Conservation (phyloP, 2,113 vertebrate species). For the Glareola pratincola region DNA sequence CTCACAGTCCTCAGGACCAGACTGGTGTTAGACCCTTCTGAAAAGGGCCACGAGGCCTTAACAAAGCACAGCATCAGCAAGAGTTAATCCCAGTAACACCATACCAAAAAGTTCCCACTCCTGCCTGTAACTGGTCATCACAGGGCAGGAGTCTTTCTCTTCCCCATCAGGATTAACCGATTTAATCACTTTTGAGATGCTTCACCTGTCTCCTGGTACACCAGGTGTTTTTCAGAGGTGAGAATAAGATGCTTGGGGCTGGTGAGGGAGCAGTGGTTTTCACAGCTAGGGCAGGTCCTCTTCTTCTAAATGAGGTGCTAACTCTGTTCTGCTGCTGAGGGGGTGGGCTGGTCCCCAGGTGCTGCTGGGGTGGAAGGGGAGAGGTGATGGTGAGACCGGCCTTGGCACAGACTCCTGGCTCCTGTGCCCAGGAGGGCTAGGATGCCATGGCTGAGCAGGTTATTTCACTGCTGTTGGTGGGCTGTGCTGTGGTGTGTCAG, state of each 20-base stretch:
- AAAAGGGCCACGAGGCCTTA: fast-evolving
- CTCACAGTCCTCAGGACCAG: background rate
- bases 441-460: fast-evolving
- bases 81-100: background rate
- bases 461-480: fast-evolving
- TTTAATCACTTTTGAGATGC: background rate
- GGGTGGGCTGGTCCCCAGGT: background rate
- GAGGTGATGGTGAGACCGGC: fast-evolving
- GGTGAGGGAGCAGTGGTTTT: background rate
- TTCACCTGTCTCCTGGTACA: background rate
- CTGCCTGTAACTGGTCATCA: background rate
- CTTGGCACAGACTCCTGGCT: fast-evolving
- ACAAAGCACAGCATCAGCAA: background rate
- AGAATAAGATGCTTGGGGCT: background rate
- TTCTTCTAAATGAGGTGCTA: background rate
- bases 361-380: background rate
- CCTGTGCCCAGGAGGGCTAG: no score
- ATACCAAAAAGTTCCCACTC: background rate
- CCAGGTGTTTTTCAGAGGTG: background rate
- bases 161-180: background rate
- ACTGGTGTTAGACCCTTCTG: background rate
- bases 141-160: background rate
- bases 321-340: fast-evolving
- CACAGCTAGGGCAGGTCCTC: background rate
- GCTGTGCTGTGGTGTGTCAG: background rate